phyloP scores from a whole-genome alignment of 2,797 vertebrate genomes.

The Cheirogaleus major region DNA sequence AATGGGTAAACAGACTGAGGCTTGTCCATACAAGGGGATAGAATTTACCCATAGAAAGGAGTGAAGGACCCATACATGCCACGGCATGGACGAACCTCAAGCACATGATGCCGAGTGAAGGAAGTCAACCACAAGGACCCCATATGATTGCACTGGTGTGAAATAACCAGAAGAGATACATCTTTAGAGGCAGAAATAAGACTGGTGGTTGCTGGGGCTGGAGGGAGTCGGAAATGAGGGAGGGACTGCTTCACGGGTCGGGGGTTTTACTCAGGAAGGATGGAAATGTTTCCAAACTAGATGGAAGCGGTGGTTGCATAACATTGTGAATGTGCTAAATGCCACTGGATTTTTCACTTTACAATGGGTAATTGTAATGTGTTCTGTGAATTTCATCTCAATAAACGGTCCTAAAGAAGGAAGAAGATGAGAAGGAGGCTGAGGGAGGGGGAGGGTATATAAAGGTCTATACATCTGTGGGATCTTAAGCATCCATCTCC shows the following conservation, averaged over 20 bases:
- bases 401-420: neutral
- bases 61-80: rapidly evolving
- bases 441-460: rapidly evolving
- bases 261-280: neutral
- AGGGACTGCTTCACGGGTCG: neutral
- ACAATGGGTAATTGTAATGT: neutral
- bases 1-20: neutral
- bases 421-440: neutral
- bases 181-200: neutral
- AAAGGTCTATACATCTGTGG: neutral
- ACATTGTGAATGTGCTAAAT: too few species aligned
- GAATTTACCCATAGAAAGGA: too few species aligned
- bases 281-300: neutral
- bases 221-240: neutral
- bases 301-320: rapidly evolving
- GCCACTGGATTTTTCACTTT: neutral
- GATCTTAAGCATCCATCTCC: neutral
- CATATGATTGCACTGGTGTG: neutral
- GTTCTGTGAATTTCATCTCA: neutral
- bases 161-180: neutral
- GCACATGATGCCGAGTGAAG: neutral
- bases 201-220: neutral
- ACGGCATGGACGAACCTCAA: neutral
- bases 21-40: too few species aligned
- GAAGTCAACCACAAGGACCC: neutral